Evolutionary conservation across 1,140 invertebrate genomes (phyloP).

Genomic region (Oscheius sp.): DNA sequence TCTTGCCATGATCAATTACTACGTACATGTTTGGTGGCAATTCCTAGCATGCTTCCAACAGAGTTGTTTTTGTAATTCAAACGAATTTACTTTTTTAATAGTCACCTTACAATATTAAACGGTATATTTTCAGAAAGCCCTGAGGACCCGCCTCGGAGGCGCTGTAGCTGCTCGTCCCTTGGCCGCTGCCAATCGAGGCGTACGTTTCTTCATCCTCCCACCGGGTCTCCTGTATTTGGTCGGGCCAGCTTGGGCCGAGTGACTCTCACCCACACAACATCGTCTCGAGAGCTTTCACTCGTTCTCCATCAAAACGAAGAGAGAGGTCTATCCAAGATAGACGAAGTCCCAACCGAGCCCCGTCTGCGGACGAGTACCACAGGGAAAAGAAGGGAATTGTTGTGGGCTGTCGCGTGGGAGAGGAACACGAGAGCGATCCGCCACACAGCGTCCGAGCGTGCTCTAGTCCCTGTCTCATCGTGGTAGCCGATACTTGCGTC

Average conservation of each 20-base stretch:
- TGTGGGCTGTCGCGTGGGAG: too few species aligned
- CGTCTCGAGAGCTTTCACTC: too few species aligned
- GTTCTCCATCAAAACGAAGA: too few species aligned
- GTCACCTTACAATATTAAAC: background rate
- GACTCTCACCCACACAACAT: background rate
- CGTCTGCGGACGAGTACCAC: background rate
- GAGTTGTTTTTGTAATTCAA: background rate
- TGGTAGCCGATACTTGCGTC: too few species aligned
- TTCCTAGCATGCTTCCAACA: too few species aligned
- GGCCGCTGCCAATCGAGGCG: background rate
- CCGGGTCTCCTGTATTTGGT: background rate
- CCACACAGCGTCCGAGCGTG: too few species aligned
- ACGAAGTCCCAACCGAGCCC: slow-evolving; percentile 15
- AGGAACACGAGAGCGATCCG: too few species aligned
- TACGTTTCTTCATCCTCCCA: background rate
- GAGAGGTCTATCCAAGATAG: background rate
- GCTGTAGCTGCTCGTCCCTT: background rate
- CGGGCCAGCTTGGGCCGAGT: slow-evolving; percentile 12
- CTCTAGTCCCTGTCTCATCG: too few species aligned
- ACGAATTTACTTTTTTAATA: background rate
- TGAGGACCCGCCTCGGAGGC: slow-evolving; percentile 14
- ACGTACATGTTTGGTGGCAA: too few species aligned
- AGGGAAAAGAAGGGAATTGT: too few species aligned
- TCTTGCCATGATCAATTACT: too few species aligned
- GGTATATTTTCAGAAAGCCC: slow-evolving; percentile 29